Evolutionary conservation across 2,888 invertebrate species (phyloP).

Genomic region (Drosophila testacea): DNA sequence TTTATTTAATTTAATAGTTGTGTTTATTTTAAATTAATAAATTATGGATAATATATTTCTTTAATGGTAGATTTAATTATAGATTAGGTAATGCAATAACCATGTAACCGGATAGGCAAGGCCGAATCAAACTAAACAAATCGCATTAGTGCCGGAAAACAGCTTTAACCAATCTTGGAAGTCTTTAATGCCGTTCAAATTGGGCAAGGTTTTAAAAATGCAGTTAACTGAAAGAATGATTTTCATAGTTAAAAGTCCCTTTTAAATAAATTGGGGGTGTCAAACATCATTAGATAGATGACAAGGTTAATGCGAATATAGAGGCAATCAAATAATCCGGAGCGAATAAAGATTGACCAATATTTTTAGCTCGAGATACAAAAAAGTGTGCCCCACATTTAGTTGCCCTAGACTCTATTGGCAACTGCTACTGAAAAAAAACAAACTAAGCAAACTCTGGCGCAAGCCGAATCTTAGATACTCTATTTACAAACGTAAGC

Average conservation of each 20-base stretch:
- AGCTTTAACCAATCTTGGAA: conserved; percentile 5
- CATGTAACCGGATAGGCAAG: conserved; percentile 29
- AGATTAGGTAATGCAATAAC: conserved; percentile 22
- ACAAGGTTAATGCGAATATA: conserved; percentile 8
- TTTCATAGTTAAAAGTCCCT: conserved; percentile 18
- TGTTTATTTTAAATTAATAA: conserved; percentile 12
- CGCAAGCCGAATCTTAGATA: conserved; percentile 22
- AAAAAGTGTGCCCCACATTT: conserved; percentile 35
- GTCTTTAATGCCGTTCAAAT: conserved; percentile 10
- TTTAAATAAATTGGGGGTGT: conserved; percentile 19
- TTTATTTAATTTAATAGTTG: conserved; percentile 8
- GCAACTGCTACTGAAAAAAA: conserved; percentile 16
- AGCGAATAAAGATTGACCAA: conserved; percentile 37
- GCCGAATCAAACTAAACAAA: conserved; percentile 31
- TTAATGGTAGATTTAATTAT: conserved; percentile 43
- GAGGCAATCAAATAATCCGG: conserved; percentile 33
- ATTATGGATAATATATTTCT: conserved; percentile 15
- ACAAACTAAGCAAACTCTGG: neutral
- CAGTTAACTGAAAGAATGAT: neutral
- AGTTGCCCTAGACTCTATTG: conserved; percentile 28
- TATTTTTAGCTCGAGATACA: conserved; percentile 1
- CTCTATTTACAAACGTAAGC: conserved; percentile 22
- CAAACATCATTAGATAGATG: conserved; percentile 9
- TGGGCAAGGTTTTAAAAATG: conserved; percentile 3
- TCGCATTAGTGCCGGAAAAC: conserved; percentile 31